Conservation (phyloP, 2,888 invertebrate genomes). For the Monopis laevigella region DNA sequence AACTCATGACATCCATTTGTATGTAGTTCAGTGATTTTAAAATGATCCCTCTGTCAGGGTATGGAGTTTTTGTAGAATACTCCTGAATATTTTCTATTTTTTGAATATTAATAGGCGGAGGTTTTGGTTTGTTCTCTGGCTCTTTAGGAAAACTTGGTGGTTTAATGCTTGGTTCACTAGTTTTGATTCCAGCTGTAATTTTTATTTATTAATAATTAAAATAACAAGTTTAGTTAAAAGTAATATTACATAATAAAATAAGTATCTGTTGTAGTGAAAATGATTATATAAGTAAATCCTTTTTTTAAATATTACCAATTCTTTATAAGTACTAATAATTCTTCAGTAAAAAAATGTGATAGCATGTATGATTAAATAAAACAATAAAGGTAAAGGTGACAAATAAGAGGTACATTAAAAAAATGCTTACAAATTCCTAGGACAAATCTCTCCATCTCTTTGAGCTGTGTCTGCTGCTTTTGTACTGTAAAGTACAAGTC, state of each 20-base stretch:
- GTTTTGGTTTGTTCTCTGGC: slow-evolving; percentile 14
- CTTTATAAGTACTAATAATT: no score
- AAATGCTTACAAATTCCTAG: slow-evolving; percentile 35
- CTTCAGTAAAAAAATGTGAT: no score
- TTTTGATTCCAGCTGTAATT: slow-evolving; percentile 9
- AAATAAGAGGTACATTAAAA: no score
- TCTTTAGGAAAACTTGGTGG: slow-evolving; percentile 20
- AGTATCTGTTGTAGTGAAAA: no score
- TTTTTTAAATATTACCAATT: no score
- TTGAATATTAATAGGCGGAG: slow-evolving; percentile 4
- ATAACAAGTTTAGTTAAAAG: no score
- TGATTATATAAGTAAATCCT: no score
- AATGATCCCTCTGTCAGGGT: slow-evolving; percentile 52
- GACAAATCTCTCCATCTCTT: slow-evolving; percentile 73
- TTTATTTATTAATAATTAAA: no score
- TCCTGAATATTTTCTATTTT: not conserved
- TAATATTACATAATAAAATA: no score
- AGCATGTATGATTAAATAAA: not conserved
- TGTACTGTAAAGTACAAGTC: slow-evolving; percentile 78
- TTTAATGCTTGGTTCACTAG: slow-evolving; percentile 19
- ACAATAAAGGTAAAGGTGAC: no score
- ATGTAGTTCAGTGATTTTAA: slow-evolving; percentile 57
- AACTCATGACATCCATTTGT: slow-evolving; percentile 59
- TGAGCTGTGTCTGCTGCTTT: slow-evolving; percentile 81
- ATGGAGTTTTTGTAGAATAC: slow-evolving; percentile 36